Evolutionary conservation across 2,888 invertebrate genomes (phyloP).

Genomic region (Scaptomyza flava): DNA sequence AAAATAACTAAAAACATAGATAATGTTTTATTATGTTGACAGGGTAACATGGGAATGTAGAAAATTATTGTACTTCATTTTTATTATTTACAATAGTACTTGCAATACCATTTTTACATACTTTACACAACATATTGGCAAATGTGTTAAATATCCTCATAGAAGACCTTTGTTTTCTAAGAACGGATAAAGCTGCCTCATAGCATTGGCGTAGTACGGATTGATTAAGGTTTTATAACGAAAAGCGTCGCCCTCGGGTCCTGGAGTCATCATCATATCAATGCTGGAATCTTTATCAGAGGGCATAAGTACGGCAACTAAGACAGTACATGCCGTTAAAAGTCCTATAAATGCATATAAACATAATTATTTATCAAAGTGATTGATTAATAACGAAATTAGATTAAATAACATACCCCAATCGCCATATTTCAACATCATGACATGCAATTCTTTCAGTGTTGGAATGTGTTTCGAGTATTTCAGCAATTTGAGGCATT

Average conservation of each 20-base stretch:
- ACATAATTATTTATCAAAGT: background rate
- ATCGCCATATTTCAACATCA: slow-evolving; percentile 70
- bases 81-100: background rate
- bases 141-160: background rate
- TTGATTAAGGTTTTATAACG: slow-evolving; percentile 59
- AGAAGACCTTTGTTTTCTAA: slow-evolving; percentile 75
- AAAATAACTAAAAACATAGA: background rate
- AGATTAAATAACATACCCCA: slow-evolving; percentile 64
- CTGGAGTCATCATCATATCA: slow-evolving; percentile 59
- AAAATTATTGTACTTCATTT: background rate
- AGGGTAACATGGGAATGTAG: background rate
- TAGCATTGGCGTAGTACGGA: slow-evolving; percentile 71
- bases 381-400: background rate
- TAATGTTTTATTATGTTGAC: background rate
- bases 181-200: slow-evolving; percentile 76
- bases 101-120: slow-evolving; percentile 1
- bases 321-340: slow-evolving; percentile 54
- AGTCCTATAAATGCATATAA: slow-evolving; percentile 51
- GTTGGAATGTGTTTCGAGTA: slow-evolving; percentile 74
- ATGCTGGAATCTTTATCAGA: slow-evolving; percentile 74
- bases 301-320: slow-evolving; percentile 65
- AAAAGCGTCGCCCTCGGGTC: slow-evolving; percentile 63
- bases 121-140: background rate
- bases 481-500: slow-evolving; percentile 70
- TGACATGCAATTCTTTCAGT: slow-evolving; percentile 69